phyloP scores from a whole-genome alignment of 35 echinoderm and acorn worm genomes.

The Lytechinus variegatus region DNA sequence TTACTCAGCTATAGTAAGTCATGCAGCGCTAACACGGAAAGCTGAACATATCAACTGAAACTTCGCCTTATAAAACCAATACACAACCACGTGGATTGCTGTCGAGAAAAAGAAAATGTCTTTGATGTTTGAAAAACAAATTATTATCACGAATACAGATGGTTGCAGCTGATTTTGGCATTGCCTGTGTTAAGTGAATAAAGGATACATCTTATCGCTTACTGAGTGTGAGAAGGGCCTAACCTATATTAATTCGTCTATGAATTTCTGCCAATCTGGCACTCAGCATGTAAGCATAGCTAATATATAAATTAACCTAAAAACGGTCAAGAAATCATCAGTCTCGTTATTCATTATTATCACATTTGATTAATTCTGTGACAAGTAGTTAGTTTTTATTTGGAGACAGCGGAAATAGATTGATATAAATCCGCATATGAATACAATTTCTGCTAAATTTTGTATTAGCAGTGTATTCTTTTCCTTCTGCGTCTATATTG shows the following conservation, averaged over 20 bases:
- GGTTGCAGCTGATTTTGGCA: neutral
- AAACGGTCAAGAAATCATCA: neutral
- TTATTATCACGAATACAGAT: neutral
- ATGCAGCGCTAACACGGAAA: neutral
- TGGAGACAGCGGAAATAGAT: no score
- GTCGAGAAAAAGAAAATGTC: neutral
- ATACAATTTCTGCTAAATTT: no score
- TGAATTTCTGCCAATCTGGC: neutral
- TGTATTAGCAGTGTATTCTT: no score
- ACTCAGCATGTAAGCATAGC: neutral
- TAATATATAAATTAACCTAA: neutral
- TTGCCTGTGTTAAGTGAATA: neutral
- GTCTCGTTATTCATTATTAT: neutral
- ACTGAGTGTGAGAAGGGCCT: neutral
- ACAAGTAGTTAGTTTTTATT: no score
- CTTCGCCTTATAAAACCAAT: neutral
- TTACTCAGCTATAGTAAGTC: neutral
- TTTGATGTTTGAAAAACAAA: neutral
- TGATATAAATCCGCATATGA: no score
- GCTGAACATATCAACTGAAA: neutral
- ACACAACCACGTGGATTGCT: neutral
- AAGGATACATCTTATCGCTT: neutral
- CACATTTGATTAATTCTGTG: neutral
- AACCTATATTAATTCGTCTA: neutral
- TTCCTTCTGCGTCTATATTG: no score